Evolutionary conservation across 2,113 vertebrate genomes (phyloP), one percentile per base, ranked within the genome.

Genomic region (Periophthalmodon schlosseri): DNA sequence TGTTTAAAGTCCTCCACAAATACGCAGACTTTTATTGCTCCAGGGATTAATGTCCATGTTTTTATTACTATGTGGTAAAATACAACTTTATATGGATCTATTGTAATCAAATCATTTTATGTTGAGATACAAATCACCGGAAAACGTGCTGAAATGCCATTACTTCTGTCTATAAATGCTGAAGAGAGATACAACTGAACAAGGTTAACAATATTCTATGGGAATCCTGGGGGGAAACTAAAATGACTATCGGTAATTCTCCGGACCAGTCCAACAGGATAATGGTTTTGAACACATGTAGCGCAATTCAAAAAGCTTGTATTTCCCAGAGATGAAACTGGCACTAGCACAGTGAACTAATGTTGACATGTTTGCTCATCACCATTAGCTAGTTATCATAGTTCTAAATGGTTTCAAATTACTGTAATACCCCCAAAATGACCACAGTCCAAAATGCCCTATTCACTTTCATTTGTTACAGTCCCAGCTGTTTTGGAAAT

Each of bases 51-150:
- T 28, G 57, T 1, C 57, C 21, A 14, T 60, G 57, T 28, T 60
- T 60, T 60, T 60, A 52, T 52, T 52, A 52, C 50, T 52, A 28
- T 60, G 57, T 60, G 57, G 23, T 21, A 56, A n/a, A n/a, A 56
- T 56, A 56, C 57, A 60, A 60, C 23, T 60, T 60, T 28, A 60
- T 14, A 60, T 15, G 24, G 12, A 60, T 60, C 24, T 60, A 24
- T 15, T 28, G 57, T 60, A 28, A 60, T 28, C 21, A 60, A 24
- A 60, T 60, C 23, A 28, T 60, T 60, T 60, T 60, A 24, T 60
- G 57, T 15, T 15, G 5, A 15, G 24, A 28, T 28, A 60, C 57
- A 60, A 60, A 60, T 60, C 57, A 60, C 57, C 4, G 23, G 23
- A 60, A 60, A 60, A 28, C 5, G 57, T 24, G 57, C 12, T 28